These are phyloP conservation scores for Macropus fuliginosus DNA, from an alignment of 2,797 vertebrate genomes.

Conservation along the genomic window DNA sequence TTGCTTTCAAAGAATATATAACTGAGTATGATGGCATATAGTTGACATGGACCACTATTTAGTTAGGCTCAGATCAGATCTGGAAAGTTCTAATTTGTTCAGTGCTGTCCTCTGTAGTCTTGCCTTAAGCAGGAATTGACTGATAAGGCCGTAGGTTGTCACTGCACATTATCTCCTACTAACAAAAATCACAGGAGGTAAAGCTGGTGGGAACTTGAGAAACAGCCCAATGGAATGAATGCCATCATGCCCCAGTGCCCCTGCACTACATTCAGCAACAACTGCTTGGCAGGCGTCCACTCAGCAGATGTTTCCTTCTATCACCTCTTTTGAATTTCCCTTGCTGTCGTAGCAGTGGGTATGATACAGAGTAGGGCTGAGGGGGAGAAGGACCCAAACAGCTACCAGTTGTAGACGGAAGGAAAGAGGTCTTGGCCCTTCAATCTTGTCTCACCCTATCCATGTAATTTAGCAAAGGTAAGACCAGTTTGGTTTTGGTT, in stretches of 20 bases:
- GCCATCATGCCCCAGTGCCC: constrained; percentile 78
- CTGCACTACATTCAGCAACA: constrained; percentile 44
- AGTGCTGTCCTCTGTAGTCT: constrained; percentile 52
- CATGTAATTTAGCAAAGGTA: constrained; percentile 46
- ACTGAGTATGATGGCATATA: constrained; percentile 58
- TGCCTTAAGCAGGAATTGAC: constrained; percentile 50
- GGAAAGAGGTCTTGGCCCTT: constrained; percentile 51
- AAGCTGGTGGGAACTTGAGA: constrained; percentile 71
- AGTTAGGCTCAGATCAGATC: constrained; percentile 64
- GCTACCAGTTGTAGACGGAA: not conserved
- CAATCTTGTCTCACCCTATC: constrained; percentile 34
- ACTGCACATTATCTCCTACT: constrained; percentile 55
- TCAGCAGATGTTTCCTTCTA: constrained; percentile 1
- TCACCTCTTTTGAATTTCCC: constrained; percentile 53
- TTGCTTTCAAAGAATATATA: constrained; percentile 66
- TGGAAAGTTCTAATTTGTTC: constrained; percentile 56
- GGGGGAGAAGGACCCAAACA: not conserved
- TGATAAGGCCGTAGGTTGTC: constrained; percentile 59
- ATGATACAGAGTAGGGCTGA: constrained; percentile 40
- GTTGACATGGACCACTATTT: constrained; percentile 69
- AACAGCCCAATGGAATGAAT: constrained; percentile 70
- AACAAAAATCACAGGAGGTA: constrained; percentile 61
- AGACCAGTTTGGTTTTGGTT: constrained; percentile 8
- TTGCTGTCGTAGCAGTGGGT: constrained; percentile 50
- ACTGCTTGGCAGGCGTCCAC: constrained; percentile 37